A percentile compares a stretch with the other conserved stretches of the same genome.
These are phyloP conservation scores for Zaprionus taronus DNA, from an alignment of 1,140 invertebrate species.

Conservation along the genomic window DNA sequence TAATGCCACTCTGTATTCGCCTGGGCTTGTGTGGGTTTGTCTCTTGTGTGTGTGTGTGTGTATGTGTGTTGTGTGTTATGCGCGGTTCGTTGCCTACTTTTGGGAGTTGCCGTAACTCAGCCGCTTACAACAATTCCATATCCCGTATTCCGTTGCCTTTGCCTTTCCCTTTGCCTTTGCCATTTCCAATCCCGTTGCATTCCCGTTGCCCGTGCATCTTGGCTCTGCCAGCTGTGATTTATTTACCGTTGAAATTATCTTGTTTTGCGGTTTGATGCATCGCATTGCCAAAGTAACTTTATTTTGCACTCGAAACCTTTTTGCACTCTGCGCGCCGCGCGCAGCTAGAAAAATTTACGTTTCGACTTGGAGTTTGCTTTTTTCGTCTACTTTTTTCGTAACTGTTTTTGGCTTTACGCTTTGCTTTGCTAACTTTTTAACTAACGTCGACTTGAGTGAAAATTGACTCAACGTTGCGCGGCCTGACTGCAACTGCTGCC, in stretches of 20 bases:
- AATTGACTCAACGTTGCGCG: constrained; percentile 68
- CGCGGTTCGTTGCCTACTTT: constrained; percentile 56
- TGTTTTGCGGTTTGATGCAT: constrained; percentile 83
- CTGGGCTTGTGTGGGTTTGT: constrained; percentile 17
- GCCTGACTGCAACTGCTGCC: constrained; percentile 7
- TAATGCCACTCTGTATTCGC: constrained; percentile 66
- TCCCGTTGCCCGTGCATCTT: constrained; percentile 10
- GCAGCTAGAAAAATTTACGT: constrained; percentile 77
- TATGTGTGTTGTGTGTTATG: constrained; percentile 13
- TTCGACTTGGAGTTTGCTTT: constrained; percentile 44
- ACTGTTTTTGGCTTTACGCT: constrained; percentile 33
- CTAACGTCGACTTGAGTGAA: constrained; percentile 78
- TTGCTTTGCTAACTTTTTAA: constrained; percentile 76
- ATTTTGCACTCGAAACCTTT: constrained; percentile 82
- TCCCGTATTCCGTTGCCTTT: not conserved
- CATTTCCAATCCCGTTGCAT: constrained; percentile 15
- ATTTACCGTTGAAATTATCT: constrained; percentile 84
- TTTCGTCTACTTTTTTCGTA: constrained; percentile 35
- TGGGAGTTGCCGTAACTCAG: constrained; percentile 45
- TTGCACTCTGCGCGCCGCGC: constrained; percentile 62
- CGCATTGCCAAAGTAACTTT: constrained; percentile 81
- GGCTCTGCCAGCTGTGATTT: constrained; percentile 69
- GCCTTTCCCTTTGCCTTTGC: not conserved
- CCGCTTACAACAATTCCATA: not conserved
- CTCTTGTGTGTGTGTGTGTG: not conserved